phyloP scores from a whole-genome alignment of 1,140 invertebrate genomes.

The Cryptotermes secundus region DNA sequence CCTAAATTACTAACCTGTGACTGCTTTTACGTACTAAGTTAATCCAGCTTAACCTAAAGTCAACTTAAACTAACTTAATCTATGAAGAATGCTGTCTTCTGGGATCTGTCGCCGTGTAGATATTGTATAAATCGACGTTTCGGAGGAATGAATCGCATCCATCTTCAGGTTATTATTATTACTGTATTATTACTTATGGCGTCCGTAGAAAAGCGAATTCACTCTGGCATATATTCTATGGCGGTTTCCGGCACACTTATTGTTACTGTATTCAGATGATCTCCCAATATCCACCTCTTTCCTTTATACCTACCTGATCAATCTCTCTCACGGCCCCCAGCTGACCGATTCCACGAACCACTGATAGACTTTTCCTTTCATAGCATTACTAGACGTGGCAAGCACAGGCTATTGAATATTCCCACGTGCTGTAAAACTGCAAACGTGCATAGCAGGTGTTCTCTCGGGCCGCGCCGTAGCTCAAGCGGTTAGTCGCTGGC shows the following conservation, averaged over 20 bases:
- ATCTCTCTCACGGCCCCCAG: background rate
- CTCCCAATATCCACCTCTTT: background rate
- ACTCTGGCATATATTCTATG: background rate
- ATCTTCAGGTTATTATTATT: too few species aligned
- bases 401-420: background rate
- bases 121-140: too few species aligned
- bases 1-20: too few species aligned
- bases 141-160: too few species aligned
- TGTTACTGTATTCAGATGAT: background rate
- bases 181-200: too few species aligned
- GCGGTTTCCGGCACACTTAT: background rate
- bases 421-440: background rate
- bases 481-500: too few species aligned
- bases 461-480: too few species aligned
- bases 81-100: too few species aligned
- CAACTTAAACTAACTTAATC: too few species aligned
- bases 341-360: background rate
- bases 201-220: background rate
- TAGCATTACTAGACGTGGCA: background rate
- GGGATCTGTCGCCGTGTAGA: too few species aligned
- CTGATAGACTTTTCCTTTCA: background rate
- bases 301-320: background rate
- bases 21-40: too few species aligned
- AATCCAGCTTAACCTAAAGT: too few species aligned
- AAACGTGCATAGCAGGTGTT: background rate